A percentile compares a stretch with the other conserved stretches of the same genome.
phyloP scores from a whole-genome alignment of 2,888 invertebrate genomes.

The Cryptocheilus praepositus region DNA sequence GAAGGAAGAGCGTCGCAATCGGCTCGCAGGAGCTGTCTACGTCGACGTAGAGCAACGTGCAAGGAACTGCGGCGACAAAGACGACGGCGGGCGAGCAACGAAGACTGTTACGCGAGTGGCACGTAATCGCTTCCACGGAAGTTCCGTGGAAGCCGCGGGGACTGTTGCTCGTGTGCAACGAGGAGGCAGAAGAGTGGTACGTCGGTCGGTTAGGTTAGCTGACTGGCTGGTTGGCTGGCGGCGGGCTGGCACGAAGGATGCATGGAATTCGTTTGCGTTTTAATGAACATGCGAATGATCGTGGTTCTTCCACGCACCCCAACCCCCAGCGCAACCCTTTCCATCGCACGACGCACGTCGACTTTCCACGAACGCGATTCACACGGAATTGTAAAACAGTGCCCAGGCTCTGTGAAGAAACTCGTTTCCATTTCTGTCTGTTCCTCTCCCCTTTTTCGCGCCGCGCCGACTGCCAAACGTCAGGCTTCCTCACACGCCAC shows the following conservation, averaged over 20 bases:
- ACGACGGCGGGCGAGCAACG: conserved; percentile 7
- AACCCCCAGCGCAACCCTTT: conserved; percentile 9
- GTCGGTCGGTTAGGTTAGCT: conserved; percentile 4
- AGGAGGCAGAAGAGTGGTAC: conserved; percentile 7
- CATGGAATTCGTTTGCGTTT: conserved; percentile 60
- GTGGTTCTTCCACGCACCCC: conserved; percentile 36
- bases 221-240: conserved; percentile 14
- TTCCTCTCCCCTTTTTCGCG: conserved; percentile 3
- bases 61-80: conserved; percentile 12
- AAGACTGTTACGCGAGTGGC: conserved; percentile 27
- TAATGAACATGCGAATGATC: conserved; percentile 58
- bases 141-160: conserved; percentile 12
- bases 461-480: no score
- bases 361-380: conserved; percentile 35
- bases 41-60: not conserved
- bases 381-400: conserved; percentile 41
- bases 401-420: conserved; percentile 28
- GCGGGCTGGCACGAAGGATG: conserved; percentile 29
- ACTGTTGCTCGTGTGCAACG: conserved; percentile 3
- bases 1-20: not conserved
- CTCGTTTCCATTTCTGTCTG: conserved; percentile 43
- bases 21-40: not conserved
- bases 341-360: conserved; percentile 24
- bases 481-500: no score
- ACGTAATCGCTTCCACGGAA: conserved; percentile 42